Base-by-base conservation (phyloP, 2,797 vertebrate genomes). In the Channa striata region DNA sequence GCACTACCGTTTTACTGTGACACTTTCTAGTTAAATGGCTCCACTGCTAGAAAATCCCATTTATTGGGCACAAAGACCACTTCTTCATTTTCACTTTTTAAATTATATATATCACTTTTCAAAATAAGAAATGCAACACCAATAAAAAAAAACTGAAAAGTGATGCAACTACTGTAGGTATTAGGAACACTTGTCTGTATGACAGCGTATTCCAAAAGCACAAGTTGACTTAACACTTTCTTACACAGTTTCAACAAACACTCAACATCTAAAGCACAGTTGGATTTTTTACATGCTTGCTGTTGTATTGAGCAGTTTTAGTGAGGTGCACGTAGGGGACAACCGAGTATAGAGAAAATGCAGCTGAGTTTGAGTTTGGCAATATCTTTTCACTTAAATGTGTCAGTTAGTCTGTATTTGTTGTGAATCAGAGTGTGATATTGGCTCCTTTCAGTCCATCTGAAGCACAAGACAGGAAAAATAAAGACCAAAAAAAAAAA, bases 321-420 rank as follows among this genome's bases (percentile, higher is more conserved):
- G 40, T 5, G 14, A 8, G 16, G 14, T 8, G 42, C 17, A 17
- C 17, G 17, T 43, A 16, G 17, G 8, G 16, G 16, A 6, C 36
- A 21, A 8, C 2, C 20, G 33, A 33, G 23, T 33, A 14, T 9
- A n/a, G 11, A 48, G n/a, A 12, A 33, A 56, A 43, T 46, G 40
- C 47, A 20, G n/a, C n/a, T 67, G 37, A 37, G 47, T 12, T 20
- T 11, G 36, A 57, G 33, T 3, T 50, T 52, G 30, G 56, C 42
- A 6, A 10, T 20, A 37, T 47, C 56, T 70, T 59, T 68, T 16
- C 59, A 66, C 20, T 52, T 56, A 62, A 59, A 81, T 50, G 7
- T 77, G 47, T 72, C 52, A 23, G 48, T 60, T 23, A n/a, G 21
- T 21, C 3, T 59, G 52, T 68, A 68, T 77, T 72, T 59, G 47